These are phyloP conservation scores for Macrobrachium rosenbergii DNA, from an alignment of 1,140 invertebrate genomes.

Conservation along the genomic window DNA sequence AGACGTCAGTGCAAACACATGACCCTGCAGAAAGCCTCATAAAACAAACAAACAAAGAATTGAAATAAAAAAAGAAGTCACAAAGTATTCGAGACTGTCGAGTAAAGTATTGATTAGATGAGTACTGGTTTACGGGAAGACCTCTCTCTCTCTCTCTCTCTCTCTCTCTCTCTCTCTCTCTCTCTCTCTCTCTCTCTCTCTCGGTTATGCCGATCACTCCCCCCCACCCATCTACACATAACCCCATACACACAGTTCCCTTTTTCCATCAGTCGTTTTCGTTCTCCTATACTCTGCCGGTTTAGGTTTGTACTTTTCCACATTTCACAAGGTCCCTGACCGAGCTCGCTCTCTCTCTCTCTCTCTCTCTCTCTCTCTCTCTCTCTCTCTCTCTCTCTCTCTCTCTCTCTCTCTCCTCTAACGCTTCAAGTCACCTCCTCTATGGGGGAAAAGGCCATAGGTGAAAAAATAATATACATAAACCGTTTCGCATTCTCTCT, in stretches of 20 bases:
- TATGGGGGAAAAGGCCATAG: too few species aligned
- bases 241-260: background rate
- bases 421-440: too few species aligned
- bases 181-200: background rate
- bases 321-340: background rate
- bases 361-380: constrained; percentile 26
- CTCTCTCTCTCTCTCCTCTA: background rate
- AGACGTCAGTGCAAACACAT: too few species aligned
- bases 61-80: too few species aligned
- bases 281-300: background rate
- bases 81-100: too few species aligned
- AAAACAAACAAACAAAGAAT: too few species aligned
- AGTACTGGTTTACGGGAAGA: background rate
- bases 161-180: background rate
- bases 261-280: background rate
- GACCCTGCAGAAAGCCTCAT: too few species aligned
- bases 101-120: too few species aligned
- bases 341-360: constrained; percentile 16
- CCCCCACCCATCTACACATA: too few species aligned
- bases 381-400: constrained; percentile 25
- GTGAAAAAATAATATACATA: too few species aligned
- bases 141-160: constrained; percentile 1
- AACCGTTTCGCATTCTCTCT: background rate
- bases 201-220: too few species aligned
- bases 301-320: background rate